These are phyloP conservation scores for Cacatua alba DNA, from an alignment of 2,113 vertebrate species.

Conservation along the genomic window DNA sequence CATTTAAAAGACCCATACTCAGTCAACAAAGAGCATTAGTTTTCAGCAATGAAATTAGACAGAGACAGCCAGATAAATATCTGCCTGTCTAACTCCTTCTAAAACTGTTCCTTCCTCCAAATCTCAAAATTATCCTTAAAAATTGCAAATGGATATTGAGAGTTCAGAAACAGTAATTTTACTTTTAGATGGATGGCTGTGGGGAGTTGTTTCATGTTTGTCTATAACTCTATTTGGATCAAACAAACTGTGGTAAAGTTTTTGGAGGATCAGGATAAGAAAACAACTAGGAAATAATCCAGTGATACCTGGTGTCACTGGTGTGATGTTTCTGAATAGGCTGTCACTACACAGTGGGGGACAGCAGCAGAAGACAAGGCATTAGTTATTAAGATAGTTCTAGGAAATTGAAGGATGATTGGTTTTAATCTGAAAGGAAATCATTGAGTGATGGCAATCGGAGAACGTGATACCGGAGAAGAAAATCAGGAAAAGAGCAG, in stretches of 20 bases:
- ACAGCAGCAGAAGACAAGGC: not conserved
- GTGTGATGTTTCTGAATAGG: not conserved
- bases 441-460: rapidly evolving
- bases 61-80: slow-evolving; percentile 7
- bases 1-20: not conserved
- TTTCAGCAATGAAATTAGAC: slow-evolving; percentile 22
- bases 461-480: not conserved
- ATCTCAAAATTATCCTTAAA: not conserved
- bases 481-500: not conserved
- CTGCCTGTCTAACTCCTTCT: not conserved
- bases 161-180: not conserved
- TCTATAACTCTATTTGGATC: not conserved
- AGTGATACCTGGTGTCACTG: no score
- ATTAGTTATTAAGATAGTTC: not conserved
- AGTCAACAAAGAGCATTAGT: not conserved
- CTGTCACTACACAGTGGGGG: not conserved
- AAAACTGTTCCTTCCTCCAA: not conserved
- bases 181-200: not conserved
- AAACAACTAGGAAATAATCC: not conserved
- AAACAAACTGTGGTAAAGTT: not conserved
- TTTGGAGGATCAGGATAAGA: not conserved
- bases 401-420: not conserved
- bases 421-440: not conserved
- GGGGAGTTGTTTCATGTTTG: not conserved
- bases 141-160: not conserved